phyloP scores from a whole-genome alignment of 2,888 invertebrate genomes.

The Chrysomela aeneicollis region DNA sequence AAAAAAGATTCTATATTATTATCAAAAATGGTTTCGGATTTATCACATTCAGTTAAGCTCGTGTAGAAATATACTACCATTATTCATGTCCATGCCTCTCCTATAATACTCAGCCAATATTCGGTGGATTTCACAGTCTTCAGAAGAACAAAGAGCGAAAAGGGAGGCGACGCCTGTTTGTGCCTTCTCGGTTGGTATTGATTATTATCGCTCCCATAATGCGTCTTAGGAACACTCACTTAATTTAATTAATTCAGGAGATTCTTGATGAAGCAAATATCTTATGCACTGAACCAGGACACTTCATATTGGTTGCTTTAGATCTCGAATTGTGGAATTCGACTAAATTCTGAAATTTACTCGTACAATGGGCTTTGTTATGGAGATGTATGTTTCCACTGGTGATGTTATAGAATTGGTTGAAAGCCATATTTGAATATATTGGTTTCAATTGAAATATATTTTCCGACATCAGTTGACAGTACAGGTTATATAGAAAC shows the following conservation, averaged over 20 bases:
- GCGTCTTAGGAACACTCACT: slow-evolving; percentile 51
- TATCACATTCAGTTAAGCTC: too few relatives aligned
- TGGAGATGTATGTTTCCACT: background rate
- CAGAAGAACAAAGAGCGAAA: slow-evolving; percentile 25
- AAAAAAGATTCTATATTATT: too few relatives aligned
- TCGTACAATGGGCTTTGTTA: background rate
- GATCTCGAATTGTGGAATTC: slow-evolving; percentile 3
- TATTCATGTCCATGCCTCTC: too few relatives aligned
- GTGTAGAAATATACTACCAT: too few relatives aligned
- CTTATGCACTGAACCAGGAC: slow-evolving; percentile 46
- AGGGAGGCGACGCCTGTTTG: slow-evolving; percentile 50
- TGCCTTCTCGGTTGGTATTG: slow-evolving; percentile 41
- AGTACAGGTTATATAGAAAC: too few relatives aligned
- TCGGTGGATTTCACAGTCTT: background rate
- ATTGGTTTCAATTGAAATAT: too few relatives aligned
- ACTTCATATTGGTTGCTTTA: slow-evolving; percentile 44
- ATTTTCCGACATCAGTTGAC: too few relatives aligned
- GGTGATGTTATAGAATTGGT: too few relatives aligned
- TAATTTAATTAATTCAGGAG: slow-evolving; percentile 52
- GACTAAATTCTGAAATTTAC: slow-evolving; percentile 14
- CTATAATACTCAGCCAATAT: too few relatives aligned
- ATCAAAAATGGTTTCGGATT: too few relatives aligned
- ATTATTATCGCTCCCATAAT: slow-evolving; percentile 48
- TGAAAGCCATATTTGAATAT: too few relatives aligned
- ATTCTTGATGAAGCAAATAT: slow-evolving; percentile 53